These are phyloP conservation scores for Bellardia bayeri DNA, from an alignment of 2,888 invertebrate species.

Conservation along the genomic window DNA sequence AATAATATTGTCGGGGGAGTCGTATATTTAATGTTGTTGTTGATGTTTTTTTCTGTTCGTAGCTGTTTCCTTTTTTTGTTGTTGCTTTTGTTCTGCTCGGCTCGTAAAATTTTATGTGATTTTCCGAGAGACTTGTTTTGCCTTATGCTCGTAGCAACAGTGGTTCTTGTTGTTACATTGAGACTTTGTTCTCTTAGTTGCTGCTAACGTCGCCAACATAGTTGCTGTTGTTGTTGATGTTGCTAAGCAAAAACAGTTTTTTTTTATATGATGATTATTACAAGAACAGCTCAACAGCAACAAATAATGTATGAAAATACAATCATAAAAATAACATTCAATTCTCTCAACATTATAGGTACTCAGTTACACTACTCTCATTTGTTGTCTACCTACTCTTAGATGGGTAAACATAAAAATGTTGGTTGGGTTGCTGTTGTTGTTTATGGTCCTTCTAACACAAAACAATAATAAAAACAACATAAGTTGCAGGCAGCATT, in stretches of 20 bases:
- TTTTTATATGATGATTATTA: slow-evolving; percentile 17
- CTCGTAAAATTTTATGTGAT: slow-evolving; percentile 79
- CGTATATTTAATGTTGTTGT: slow-evolving; percentile 72
- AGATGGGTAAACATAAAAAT: not conserved
- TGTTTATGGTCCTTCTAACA: not conserved
- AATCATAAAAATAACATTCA: slow-evolving; percentile 31
- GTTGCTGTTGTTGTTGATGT: slow-evolving; percentile 43
- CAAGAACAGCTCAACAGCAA: not conserved
- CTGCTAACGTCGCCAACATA: not conserved
- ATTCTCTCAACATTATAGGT: no score
- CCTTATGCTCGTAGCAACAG: not conserved
- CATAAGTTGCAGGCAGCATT: not conserved
- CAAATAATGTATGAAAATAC: slow-evolving; percentile 1
- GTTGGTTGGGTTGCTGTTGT: slow-evolving; percentile 23
- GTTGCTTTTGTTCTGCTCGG: slow-evolving; percentile 52
- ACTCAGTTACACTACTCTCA: not conserved
- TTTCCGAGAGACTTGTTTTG: slow-evolving; percentile 72
- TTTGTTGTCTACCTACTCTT: not conserved
- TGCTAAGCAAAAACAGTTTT: slow-evolving; percentile 64
- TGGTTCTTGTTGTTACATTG: slow-evolving; percentile 35
- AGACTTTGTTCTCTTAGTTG: slow-evolving; percentile 27
- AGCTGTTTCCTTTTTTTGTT: slow-evolving; percentile 5
- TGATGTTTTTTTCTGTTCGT: slow-evolving; percentile 9
- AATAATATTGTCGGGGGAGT: slow-evolving; percentile 75
- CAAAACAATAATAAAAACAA: not conserved